phyloP scores from a whole-genome alignment of 2,113 vertebrate genomes.

The Columba livia region DNA sequence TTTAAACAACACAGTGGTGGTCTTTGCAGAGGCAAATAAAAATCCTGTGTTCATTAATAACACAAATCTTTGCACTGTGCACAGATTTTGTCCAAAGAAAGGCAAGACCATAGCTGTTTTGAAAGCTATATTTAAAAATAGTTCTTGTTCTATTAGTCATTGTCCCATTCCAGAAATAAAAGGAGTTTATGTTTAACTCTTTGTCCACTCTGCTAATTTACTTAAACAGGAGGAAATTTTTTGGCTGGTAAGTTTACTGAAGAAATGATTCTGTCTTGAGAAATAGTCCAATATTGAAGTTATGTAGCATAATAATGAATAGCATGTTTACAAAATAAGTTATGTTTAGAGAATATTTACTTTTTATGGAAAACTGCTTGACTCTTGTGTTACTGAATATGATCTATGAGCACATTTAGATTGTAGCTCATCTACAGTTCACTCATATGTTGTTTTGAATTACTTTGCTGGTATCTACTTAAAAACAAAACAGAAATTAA shows the following conservation, averaged over 20 bases:
- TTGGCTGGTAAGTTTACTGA: neutral
- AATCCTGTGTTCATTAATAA: conserved; percentile 32
- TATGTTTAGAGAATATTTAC: neutral
- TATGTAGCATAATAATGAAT: neutral
- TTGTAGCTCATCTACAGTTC: neutral
- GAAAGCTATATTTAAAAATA: conserved; percentile 58
- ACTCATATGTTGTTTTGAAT: neutral
- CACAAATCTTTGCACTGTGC: conserved; percentile 1
- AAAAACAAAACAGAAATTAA: neutral
- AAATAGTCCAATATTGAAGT: neutral
- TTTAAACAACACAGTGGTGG: neutral
- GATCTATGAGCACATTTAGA: neutral
- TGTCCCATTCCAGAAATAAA: conserved; percentile 51
- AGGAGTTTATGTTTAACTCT: conserved; percentile 46
- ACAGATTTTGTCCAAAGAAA: conserved; percentile 65
- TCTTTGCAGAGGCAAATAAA: conserved; percentile 9
- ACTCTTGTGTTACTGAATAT: neutral
- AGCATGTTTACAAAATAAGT: neutral
- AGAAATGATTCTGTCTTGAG: neutral
- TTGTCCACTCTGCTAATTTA: neutral
- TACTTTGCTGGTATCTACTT: neutral
- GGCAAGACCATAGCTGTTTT: conserved; percentile 57
- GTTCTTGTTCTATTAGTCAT: conserved; percentile 59
- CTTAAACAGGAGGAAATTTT: neutral
- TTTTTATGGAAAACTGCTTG: neutral